A percentile compares a stretch with the other conserved stretches of the same genome.
Conservation (phyloP, 2,797 vertebrate genomes). For the Sebastes glaucus region DNA sequence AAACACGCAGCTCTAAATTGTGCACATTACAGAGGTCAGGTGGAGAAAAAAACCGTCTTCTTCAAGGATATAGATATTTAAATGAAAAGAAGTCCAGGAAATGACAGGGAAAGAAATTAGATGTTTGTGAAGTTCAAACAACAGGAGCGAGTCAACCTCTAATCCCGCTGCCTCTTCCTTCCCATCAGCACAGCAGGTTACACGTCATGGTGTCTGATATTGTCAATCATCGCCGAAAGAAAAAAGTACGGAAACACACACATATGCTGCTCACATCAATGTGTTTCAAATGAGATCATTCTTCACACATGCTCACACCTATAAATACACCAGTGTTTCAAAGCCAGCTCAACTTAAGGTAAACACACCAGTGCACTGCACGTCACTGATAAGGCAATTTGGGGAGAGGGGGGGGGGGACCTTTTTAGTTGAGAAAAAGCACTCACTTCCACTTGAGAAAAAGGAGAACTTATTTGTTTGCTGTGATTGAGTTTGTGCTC, state of each 20-base stretch:
- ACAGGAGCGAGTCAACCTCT: conserved; percentile 34
- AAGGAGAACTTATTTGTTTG: conserved; percentile 65
- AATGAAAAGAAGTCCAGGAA: conserved; percentile 11
- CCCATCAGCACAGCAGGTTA: conserved; percentile 35
- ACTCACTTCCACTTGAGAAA: conserved; percentile 53
- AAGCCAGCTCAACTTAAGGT: conserved; percentile 60
- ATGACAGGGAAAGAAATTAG: conserved; percentile 1
- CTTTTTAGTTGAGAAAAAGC: conserved; percentile 37
- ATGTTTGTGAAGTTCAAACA: conserved; percentile 28
- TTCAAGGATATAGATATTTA: not conserved
- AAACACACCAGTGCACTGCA: conserved; percentile 68
- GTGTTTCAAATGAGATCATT: conserved; percentile 27
- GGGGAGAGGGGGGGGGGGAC: not conserved
- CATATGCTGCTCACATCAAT: not conserved
- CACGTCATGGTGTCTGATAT: conserved; percentile 34
- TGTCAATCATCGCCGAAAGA: conserved; percentile 47
- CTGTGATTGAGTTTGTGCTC: conserved; percentile 76
- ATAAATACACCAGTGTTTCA: conserved; percentile 56
- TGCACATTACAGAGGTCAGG: not conserved
- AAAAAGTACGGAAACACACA: not conserved
- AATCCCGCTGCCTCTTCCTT: conserved; percentile 39
- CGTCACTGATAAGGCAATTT: conserved; percentile 74
- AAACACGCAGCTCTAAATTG: not conserved
- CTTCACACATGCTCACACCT: conserved; percentile 38
- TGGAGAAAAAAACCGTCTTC: not conserved